Evolutionary conservation across 2,888 invertebrate species (phyloP).

Genomic region (Euphydryas editha): DNA sequence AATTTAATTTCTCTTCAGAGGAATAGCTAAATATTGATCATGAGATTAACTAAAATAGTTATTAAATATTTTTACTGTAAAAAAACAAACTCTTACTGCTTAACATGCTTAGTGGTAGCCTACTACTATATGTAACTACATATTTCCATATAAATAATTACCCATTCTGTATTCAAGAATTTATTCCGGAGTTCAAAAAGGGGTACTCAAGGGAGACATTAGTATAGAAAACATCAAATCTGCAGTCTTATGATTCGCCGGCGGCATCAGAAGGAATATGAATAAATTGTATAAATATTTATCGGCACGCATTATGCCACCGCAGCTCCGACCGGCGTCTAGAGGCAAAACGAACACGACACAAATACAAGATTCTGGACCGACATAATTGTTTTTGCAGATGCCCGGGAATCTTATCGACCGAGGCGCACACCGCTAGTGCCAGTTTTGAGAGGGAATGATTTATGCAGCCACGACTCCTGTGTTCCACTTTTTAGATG

Average conservation of each 20-base stretch:
- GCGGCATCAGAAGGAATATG: conserved; percentile 58
- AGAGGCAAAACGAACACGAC: conserved; percentile 63
- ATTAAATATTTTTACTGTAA: not conserved
- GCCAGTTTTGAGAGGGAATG: conserved; percentile 63
- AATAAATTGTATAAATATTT: conserved; percentile 81
- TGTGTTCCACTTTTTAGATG: conserved; percentile 46
- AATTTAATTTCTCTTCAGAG: not conserved
- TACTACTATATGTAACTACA: too few species aligned
- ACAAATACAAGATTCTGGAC: conserved; percentile 69
- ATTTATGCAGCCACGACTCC: conserved; percentile 48
- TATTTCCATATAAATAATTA: not conserved
- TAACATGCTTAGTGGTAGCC: not conserved
- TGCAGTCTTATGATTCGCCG: conserved; percentile 38
- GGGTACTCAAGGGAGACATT: conserved; percentile 10
- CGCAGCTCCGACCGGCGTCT: conserved; percentile 56
- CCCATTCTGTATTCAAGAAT: not conserved
- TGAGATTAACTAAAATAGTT: not conserved
- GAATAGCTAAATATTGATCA: not conserved
- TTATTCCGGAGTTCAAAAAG: not conserved
- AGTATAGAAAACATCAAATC: conserved; percentile 23
- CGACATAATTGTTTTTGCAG: conserved; percentile 78
- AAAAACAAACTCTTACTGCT: not conserved
- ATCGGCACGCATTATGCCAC: conserved; percentile 71
- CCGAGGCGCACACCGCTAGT: conserved; percentile 67
- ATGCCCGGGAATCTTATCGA: conserved; percentile 68